phyloP scores from a whole-genome alignment of 2,888 invertebrate genomes.

The Cantharis rufa region DNA sequence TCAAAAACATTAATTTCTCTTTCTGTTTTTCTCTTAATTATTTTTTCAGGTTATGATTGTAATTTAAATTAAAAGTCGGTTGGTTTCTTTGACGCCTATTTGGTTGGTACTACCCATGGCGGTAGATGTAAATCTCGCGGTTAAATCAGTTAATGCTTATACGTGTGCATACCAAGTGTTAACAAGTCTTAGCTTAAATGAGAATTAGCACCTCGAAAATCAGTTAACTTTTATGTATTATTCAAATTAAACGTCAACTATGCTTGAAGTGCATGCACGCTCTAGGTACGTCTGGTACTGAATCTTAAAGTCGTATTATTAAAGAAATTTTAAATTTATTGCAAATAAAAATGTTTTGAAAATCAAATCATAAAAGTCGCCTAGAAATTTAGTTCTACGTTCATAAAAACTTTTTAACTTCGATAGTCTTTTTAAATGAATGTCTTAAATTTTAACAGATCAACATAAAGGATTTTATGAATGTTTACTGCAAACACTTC shows the following conservation, averaged over 20 bases:
- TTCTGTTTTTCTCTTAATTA: too few relatives aligned
- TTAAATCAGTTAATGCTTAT: background rate
- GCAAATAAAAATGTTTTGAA: background rate
- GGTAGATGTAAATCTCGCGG: background rate
- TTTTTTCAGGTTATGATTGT: background rate
- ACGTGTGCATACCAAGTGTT: background rate
- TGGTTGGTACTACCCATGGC: background rate
- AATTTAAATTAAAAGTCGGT: background rate
- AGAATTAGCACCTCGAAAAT: background rate
- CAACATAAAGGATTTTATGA: background rate
- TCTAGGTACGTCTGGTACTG: background rate
- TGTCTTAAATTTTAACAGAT: background rate
- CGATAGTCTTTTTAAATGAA: background rate
- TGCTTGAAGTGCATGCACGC: background rate
- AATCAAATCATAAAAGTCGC: background rate
- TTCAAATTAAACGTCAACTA: background rate
- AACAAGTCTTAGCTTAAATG: background rate
- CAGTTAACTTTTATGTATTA: background rate
- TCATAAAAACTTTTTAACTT: background rate
- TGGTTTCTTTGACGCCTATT: too few relatives aligned
- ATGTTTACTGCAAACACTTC: background rate
- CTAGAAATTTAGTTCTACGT: background rate
- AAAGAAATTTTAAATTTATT: background rate
- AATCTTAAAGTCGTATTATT: background rate
- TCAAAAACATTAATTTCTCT: background rate